Evolutionary conservation across 2,797 vertebrate species (phyloP), one percentile per base, ranked within the genome.

Genomic region (Anomalospiza imberbis): DNA sequence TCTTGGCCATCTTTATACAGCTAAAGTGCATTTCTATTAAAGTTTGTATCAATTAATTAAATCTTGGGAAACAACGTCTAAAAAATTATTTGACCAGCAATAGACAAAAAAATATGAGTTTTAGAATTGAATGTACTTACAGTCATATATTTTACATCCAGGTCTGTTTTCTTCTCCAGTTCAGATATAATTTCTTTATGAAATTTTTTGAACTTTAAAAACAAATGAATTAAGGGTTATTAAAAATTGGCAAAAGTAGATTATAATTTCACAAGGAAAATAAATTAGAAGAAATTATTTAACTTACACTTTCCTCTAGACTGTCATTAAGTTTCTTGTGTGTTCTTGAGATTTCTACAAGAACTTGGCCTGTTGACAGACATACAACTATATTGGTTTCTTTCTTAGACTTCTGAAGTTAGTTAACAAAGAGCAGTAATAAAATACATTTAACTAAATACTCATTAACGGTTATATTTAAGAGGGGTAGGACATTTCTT

Each of bases 71-170:
- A 50, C 18, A 42, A 58, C 13, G 74, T 54, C 53, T 67, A 29
- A 83, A 51, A 47, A 57, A 21, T 17, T 67, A 2, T 68, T 65
- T 76, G 14, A 54, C 11, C 73, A 63, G 24, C 10, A 53, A 38
- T 0, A 72, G 18, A 53, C 57, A 62, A 77, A 76, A 50, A 85
- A 75, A 70, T 18, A 61, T 0, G 28, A 55, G 17, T 8, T 82
- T 61, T n/a, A 55, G 54, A 61, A 63, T 7, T 22, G 3, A 76
- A 9, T 14, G 6, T 89, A 98, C 99, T 99, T 96, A 99, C 99
- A 32, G 97, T 99, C 99, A 99, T 99, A 45, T 99, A 99, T 94
- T 99, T 99, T 42, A 99, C 98, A 87, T 99, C 99, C 97, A 99
- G 98, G 38, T 99, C 99, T 2, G 98, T 99, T 97, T 99, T 99